Percentiles rank a stretch among this genome's conserved stretches.
Conservation (phyloP, 1,140 invertebrate species). For the Hylaeus anthracinus region DNA sequence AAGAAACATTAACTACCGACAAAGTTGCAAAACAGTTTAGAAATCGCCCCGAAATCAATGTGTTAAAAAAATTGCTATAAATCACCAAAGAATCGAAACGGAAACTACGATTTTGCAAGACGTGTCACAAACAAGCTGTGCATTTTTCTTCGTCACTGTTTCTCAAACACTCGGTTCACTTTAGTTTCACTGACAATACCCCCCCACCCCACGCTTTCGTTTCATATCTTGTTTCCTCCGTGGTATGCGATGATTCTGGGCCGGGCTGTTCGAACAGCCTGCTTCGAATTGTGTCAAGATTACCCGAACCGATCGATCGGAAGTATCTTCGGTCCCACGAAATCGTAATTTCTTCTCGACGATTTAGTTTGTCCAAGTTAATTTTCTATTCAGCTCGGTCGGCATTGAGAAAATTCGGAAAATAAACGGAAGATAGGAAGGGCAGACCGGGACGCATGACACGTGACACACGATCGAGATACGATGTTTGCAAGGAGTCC, state of each 20-base stretch:
- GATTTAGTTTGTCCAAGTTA: conserved; percentile 8
- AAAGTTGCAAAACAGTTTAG: too few relatives aligned
- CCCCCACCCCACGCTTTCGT: not conserved
- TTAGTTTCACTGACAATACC: conserved; percentile 7
- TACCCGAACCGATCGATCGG: conserved; percentile 4
- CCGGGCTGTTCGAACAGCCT: too few relatives aligned
- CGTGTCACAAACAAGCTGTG: not conserved
- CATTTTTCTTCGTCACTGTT: not conserved
- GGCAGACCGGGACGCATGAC: conserved; percentile 33
- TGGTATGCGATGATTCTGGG: conserved; percentile 1
- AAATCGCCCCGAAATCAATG: too few relatives aligned
- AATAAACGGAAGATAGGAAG: conserved; percentile 20
- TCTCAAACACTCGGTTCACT: not conserved
- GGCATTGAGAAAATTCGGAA: conserved; percentile 26
- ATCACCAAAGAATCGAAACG: not conserved
- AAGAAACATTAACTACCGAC: too few relatives aligned
- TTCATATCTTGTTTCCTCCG: conserved; percentile 14
- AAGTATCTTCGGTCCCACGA: not conserved
- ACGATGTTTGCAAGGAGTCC: conserved; percentile 35
- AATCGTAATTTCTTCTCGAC: conserved; percentile 8
- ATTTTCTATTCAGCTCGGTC: conserved; percentile 22
- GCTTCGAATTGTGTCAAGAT: not conserved
- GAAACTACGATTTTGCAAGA: not conserved
- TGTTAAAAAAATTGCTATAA: too few relatives aligned
- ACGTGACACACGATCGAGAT: conserved; percentile 42